Percentiles rank a stretch among this genome's conserved stretches.
Conservation (phyloP, 2,113 vertebrate species). For the Symphodus melops region DNA sequence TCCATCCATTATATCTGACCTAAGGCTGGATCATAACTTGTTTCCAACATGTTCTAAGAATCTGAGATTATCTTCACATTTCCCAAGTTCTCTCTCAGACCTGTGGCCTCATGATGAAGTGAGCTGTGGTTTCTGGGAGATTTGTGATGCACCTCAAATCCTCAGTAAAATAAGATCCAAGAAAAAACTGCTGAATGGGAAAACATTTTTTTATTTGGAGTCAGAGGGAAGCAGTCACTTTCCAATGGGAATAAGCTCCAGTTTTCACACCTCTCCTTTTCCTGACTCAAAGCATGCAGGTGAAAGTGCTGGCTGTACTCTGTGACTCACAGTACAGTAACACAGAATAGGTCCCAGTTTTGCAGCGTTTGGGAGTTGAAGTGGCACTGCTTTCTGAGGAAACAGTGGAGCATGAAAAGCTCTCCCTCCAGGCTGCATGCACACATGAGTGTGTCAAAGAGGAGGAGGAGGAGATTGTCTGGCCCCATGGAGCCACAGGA, state of each 20-base stretch:
- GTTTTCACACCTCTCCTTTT: not conserved
- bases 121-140: not conserved
- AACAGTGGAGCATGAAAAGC: conserved; percentile 73
- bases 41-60: not conserved
- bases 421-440: conserved; percentile 63
- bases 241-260: not conserved
- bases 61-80: not conserved
- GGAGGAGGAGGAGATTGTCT: conserved; percentile 47
- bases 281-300: conserved; percentile 6
- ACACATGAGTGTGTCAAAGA: conserved; percentile 47
- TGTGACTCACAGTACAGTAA: conserved; percentile 27
- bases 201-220: not conserved
- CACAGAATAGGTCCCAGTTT: conserved; percentile 40
- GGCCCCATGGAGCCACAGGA: conserved; percentile 62
- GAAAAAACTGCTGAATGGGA: not conserved
- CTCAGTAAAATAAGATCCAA: not conserved
- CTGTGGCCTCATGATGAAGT: not conserved
- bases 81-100: not conserved
- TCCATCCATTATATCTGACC: not conserved
- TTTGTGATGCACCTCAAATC: conserved; percentile 6
- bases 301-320: conserved; percentile 25
- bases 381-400: conserved; percentile 57
- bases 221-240: not conserved
- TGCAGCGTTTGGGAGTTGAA: conserved; percentile 51
- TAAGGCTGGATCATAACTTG: not conserved